Percentiles rank a stretch among this genome's conserved stretches.
phyloP scores from a whole-genome alignment of 92 coral and sea anemone genomes.

The Parazoanthus atlanticus region DNA sequence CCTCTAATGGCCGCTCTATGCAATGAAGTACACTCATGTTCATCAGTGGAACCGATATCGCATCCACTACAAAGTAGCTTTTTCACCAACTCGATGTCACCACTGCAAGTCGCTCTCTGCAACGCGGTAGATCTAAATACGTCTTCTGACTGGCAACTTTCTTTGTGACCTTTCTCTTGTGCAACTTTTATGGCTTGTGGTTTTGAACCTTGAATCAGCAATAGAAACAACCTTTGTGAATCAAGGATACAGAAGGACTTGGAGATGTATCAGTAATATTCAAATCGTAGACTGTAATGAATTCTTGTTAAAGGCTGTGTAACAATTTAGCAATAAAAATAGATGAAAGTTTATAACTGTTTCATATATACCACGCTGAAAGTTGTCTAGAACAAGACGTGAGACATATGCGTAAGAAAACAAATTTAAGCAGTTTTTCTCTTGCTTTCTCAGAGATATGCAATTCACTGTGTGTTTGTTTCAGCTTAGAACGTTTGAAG shows the following conservation, averaged over 20 bases:
- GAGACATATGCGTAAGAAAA: neutral
- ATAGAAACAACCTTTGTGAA: neutral
- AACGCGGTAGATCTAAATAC: neutral
- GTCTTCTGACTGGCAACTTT: neutral
- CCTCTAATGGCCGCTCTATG: neutral
- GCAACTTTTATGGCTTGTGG: neutral
- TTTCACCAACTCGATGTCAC: neutral
- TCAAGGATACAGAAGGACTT: neutral
- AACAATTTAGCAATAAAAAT: conserved; percentile 1
- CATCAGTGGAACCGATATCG: neutral
- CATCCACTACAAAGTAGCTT: neutral
- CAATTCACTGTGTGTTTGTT: too few species aligned
- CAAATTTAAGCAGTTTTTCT: neutral
- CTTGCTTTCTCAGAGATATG: too few species aligned
- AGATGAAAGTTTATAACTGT: neutral
- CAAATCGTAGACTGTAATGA: neutral
- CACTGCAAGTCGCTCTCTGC: neutral
- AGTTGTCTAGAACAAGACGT: neutral
- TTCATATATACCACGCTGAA: neutral
- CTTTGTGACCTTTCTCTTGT: neutral
- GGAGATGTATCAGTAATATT: conserved; percentile 2
- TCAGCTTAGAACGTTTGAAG: too few species aligned
- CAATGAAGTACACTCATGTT: neutral
- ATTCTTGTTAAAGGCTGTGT: neutral
- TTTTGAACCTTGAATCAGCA: neutral